These are phyloP conservation scores for Anthoptus insignis DNA, from an alignment of 2,888 invertebrate genomes.

Conservation along the genomic window DNA sequence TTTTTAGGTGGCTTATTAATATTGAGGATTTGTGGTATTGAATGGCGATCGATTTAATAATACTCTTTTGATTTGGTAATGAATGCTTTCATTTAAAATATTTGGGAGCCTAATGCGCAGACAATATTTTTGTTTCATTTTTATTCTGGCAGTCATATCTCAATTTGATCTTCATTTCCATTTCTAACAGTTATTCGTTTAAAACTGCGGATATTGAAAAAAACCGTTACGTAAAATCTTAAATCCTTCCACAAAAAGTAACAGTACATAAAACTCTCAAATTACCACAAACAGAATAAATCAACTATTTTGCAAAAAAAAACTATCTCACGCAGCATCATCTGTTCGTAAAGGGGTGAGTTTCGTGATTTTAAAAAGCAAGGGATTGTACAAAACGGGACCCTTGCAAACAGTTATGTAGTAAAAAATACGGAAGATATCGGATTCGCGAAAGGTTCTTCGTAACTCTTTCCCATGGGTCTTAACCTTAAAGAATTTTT, in stretches of 20 bases:
- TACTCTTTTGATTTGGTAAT: not conserved
- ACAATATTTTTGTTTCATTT: too few relatives aligned
- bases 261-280: conserved; percentile 82
- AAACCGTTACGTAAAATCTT: conserved; percentile 75
- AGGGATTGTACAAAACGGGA: conserved; percentile 69
- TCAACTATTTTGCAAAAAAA: conserved; percentile 71
- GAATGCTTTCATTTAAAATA: too few relatives aligned
- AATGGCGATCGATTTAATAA: not conserved
- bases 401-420: conserved; percentile 73
- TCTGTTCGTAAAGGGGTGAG: conserved; percentile 83
- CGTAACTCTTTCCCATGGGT: conserved; percentile 86
- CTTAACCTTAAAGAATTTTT: conserved; percentile 83
- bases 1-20: not conserved
- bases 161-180: not conserved
- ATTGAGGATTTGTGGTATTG: not conserved
- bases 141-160: too few relatives aligned
- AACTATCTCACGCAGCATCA: conserved; percentile 83
- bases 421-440: conserved; percentile 75
- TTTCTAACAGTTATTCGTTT: not conserved
- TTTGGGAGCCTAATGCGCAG: too few relatives aligned
- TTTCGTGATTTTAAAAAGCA: conserved; percentile 61
- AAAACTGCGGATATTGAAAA: not conserved
- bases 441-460: conserved; percentile 67
- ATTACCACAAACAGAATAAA: conserved; percentile 86
- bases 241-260: conserved; percentile 68